These are phyloP conservation scores for Craseonycteris thonglongyai DNA, from an alignment of 2,113 vertebrate genomes.

Conservation along the genomic window DNA sequence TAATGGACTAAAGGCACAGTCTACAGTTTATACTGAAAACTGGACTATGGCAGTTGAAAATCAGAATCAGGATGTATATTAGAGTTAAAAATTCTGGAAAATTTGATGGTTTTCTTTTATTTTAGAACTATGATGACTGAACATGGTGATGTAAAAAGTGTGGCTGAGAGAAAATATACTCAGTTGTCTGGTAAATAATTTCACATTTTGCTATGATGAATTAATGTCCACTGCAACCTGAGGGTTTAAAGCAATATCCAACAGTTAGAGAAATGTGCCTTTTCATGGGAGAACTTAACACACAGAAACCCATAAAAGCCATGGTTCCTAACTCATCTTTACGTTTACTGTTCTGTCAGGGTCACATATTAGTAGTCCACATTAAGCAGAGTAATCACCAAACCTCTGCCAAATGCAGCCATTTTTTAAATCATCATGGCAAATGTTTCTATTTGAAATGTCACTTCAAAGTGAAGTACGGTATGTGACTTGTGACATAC, in stretches of 20 bases:
- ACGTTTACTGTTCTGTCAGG: neutral
- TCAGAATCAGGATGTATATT: neutral
- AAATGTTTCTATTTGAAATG: neutral
- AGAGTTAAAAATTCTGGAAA: neutral
- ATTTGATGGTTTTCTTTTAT: neutral
- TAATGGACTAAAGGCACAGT: neutral
- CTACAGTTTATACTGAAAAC: neutral
- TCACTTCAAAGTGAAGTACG: neutral
- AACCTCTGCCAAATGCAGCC: neutral
- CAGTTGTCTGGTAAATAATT: constrained; percentile 19
- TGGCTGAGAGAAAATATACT: neutral
- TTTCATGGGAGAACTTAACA: neutral
- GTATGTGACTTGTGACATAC: neutral
- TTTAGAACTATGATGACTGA: constrained; percentile 35
- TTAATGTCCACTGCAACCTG: neutral
- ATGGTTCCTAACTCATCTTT: neutral
- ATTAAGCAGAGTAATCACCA: neutral
- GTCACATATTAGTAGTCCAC: neutral
- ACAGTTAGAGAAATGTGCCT: neutral
- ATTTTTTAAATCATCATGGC: neutral
- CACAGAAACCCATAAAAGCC: neutral
- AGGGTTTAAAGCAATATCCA: neutral
- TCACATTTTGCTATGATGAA: constrained; percentile 23
- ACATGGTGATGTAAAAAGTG: neutral
- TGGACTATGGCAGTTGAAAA: neutral